These are phyloP conservation scores for Ceratoteleas bidentatus DNA, from an alignment of 1,140 invertebrate genomes.

Conservation along the genomic window DNA sequence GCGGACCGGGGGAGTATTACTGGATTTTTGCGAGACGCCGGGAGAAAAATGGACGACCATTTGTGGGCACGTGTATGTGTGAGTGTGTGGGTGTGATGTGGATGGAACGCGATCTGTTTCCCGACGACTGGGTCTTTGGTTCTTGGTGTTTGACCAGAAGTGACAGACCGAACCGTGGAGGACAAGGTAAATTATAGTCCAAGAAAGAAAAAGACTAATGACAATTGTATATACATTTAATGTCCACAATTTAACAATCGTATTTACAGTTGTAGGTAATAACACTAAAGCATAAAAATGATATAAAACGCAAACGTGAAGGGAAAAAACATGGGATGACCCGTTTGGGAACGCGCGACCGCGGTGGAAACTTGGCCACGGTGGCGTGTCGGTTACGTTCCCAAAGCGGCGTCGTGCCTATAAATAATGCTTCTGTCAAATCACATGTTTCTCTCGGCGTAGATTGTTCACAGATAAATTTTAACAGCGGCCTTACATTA, in stretches of 20 bases:
- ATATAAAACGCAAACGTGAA: slow-evolving; percentile 3
- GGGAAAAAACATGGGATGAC: background rate
- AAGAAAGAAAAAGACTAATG: slow-evolving; percentile 21
- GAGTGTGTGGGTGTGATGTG: background rate
- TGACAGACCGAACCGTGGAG: background rate
- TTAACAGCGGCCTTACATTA: slow-evolving; percentile 22
- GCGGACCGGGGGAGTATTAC: no score
- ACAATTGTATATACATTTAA: slow-evolving; percentile 43
- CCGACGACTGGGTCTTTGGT: no score
- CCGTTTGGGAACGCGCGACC: slow-evolving; percentile 12
- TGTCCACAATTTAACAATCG: slow-evolving; percentile 40
- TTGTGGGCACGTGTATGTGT: background rate
- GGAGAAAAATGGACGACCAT: no score
- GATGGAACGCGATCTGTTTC: no score
- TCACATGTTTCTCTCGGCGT: slow-evolving; percentile 19
- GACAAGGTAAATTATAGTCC: slow-evolving; percentile 14
- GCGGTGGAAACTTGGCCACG: slow-evolving; percentile 11
- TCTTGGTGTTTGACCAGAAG: no score
- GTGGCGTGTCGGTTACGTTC: slow-evolving; percentile 4
- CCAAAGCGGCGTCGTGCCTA: slow-evolving; percentile 10
- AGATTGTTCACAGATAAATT: slow-evolving; percentile 61
- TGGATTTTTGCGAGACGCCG: no score
- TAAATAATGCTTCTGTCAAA: slow-evolving; percentile 8
- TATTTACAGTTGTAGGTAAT: slow-evolving; percentile 29
- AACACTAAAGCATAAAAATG: slow-evolving; percentile 3